Conservation (phyloP, 2,113 vertebrate genomes). For the Triplophysa tibetana region DNA sequence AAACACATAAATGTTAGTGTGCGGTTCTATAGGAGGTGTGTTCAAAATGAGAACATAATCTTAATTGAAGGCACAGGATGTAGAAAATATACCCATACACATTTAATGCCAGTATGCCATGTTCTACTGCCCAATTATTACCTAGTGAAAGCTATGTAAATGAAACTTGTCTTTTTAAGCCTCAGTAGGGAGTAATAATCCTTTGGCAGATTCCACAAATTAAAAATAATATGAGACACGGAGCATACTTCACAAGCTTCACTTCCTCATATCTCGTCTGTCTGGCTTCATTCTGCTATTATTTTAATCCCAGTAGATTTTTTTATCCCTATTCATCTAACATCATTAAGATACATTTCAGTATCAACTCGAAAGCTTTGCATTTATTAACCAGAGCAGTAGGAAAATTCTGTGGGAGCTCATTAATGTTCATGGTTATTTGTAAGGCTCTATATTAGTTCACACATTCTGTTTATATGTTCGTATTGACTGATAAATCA, state of each 20-base stretch:
- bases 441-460: too few species aligned
- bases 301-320: constrained; percentile 22
- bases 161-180: constrained; percentile 14
- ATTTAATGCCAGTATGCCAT: neutral
- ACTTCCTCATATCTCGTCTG: constrained; percentile 1
- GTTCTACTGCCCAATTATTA: neutral
- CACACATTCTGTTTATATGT: too few species aligned
- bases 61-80: too few species aligned
- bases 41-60: too few species aligned
- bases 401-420: neutral
- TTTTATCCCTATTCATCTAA: constrained; percentile 21
- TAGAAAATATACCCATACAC: neutral
- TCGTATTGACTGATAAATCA: too few species aligned
- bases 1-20: too few species aligned
- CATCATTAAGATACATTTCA: constrained; percentile 18
- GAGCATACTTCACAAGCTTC: neutral
- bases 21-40: too few species aligned
- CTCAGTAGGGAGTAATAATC: constrained; percentile 10
- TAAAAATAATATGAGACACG: constrained; percentile 22
- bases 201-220: constrained; percentile 19
- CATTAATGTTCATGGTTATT: neutral
- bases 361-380: constrained; percentile 9
- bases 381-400: constrained; percentile 7
- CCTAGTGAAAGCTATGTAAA: neutral
- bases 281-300: constrained; percentile 19